A percentile compares a stretch with the other conserved stretches of the same genome.
phyloP scores from a whole-genome alignment of 2,113 vertebrate species.

The Phalacrocorax aristotelis region DNA sequence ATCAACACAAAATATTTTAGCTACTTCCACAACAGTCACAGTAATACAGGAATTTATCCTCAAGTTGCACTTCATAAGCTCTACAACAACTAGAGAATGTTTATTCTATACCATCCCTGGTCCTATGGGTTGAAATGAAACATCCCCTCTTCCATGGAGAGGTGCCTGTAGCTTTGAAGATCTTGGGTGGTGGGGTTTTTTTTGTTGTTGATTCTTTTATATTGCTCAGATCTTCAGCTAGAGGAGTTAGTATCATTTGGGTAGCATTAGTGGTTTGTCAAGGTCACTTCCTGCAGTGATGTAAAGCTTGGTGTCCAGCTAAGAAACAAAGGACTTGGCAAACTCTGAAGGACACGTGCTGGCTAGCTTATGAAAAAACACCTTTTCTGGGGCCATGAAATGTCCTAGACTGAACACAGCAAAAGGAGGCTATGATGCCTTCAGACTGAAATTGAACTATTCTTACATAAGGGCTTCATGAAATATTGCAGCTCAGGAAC shows the following conservation, averaged over 20 bases:
- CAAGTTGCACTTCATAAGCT: not conserved
- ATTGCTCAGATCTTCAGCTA: not conserved
- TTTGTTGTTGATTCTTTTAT: not conserved
- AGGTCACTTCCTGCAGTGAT: not conserved
- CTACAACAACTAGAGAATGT: not conserved
- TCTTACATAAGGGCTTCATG: not conserved
- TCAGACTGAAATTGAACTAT: not conserved
- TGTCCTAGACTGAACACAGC: not conserved
- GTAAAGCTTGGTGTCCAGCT: not conserved
- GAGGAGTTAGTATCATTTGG: not conserved
- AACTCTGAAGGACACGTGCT: not conserved
- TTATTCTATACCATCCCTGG: not conserved
- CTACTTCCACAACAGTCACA: not conserved
- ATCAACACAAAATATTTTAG: not conserved
- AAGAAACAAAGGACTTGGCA: not conserved
- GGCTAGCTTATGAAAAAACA: not conserved
- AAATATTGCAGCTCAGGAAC: accelerated
- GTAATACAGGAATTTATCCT: not conserved
- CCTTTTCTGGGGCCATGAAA: not conserved
- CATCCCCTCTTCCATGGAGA: not conserved
- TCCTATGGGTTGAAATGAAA: not conserved
- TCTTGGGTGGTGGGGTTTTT: accelerated
- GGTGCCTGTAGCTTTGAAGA: not conserved
- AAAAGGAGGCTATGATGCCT: not conserved
- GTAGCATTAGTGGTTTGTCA: accelerated